These are phyloP conservation scores for Lophura swinhoii DNA, from an alignment of 2,797 vertebrate species.

Conservation along the genomic window DNA sequence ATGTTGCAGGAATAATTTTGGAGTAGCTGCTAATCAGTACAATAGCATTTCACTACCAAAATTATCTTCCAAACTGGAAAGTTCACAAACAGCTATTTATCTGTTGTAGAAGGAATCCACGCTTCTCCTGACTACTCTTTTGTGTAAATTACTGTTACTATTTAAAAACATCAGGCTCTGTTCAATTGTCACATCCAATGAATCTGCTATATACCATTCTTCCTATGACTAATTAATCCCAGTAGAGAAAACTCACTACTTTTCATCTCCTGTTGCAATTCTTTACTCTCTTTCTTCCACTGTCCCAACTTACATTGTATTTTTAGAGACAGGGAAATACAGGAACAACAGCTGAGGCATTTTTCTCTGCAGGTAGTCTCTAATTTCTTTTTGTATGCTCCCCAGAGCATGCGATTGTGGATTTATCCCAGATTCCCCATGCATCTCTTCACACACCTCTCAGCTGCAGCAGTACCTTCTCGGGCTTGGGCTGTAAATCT, in stretches of 20 bases:
- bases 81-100: background rate
- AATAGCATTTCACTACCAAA: constrained; percentile 10
- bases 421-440: constrained; percentile 8
- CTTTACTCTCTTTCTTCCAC: background rate
- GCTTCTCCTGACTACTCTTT: constrained; percentile 5
- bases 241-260: background rate
- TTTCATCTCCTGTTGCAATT: background rate
- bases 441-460: background rate
- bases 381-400: background rate
- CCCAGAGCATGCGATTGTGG: background rate
- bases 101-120: background rate
- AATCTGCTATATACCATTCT: constrained; percentile 15
- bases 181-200: constrained; percentile 32
- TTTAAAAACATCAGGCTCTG: constrained; percentile 23
- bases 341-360: background rate
- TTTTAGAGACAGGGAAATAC: constrained; percentile 38
- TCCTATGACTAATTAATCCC: constrained; percentile 58
- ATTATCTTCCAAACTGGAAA: background rate
- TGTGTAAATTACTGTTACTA: constrained; percentile 44
- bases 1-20: background rate
- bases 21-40: background rate
- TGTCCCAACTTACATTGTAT: background rate
- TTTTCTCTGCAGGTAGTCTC: constrained; percentile 26
- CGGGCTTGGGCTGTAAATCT: background rate
- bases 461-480: background rate